Evolutionary conservation across 2,888 invertebrate genomes (phyloP).

Genomic region (Chrysopilus asiliformis): DNA sequence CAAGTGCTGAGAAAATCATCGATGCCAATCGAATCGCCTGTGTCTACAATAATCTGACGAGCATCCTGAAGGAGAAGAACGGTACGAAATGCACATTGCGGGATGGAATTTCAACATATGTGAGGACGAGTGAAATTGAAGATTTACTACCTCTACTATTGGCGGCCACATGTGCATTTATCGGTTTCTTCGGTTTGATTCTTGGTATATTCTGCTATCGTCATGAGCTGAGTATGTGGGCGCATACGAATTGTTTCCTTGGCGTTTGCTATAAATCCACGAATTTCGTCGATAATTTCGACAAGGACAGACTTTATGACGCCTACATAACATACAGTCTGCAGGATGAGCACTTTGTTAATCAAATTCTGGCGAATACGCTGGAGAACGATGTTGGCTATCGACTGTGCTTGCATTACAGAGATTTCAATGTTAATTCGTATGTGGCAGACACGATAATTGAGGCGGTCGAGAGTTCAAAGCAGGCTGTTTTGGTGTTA

Average conservation of each 20-base stretch:
- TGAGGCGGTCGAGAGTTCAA: conserved; percentile 81
- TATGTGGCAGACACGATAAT: conserved; percentile 87
- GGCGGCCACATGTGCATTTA: conserved; percentile 62
- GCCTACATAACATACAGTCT: conserved; percentile 91
- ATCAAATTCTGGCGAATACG: conserved; percentile 75
- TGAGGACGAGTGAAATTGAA: conserved; percentile 51
- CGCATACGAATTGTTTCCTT: conserved; percentile 72
- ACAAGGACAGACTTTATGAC: conserved; percentile 77
- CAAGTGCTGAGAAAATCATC: conserved; percentile 64
- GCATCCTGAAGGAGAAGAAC: conserved; percentile 62
- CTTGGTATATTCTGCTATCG: conserved; percentile 71
- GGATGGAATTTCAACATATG: conserved; percentile 57
- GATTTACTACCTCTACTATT: conserved; percentile 67
- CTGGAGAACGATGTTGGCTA: conserved; percentile 75
- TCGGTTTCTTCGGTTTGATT: conserved; percentile 60
- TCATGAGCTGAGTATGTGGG: conserved; percentile 70
- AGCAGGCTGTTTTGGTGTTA: conserved; percentile 77
- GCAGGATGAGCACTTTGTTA: conserved; percentile 84
- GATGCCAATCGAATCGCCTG: conserved; percentile 67
- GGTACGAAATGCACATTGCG: conserved; percentile 62
- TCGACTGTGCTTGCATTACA: conserved; percentile 79
- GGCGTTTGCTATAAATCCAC: conserved; percentile 76
- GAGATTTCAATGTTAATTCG: conserved; percentile 78
- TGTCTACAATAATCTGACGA: conserved; percentile 58
- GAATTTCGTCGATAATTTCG: conserved; percentile 60